Conservation (phyloP, 2,888 invertebrate genomes). For the Caenorhabditis sp. region DNA sequence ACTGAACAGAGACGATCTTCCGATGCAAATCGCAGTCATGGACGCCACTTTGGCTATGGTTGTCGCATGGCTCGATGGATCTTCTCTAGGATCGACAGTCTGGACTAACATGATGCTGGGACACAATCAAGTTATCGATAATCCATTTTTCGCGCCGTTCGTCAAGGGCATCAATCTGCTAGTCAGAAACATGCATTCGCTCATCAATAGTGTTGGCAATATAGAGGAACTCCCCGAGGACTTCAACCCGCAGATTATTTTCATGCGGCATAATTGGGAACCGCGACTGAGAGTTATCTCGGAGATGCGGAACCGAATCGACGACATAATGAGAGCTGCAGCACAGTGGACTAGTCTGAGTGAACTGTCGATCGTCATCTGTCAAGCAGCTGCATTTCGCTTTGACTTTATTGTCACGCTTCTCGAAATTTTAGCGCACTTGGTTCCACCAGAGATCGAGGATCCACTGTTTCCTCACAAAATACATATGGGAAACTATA, state of each 20-base stretch:
- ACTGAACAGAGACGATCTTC: constrained; percentile 24
- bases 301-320: not conserved
- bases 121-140: constrained; percentile 35
- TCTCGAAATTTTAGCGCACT: constrained; percentile 23
- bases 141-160: constrained; percentile 91
- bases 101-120: constrained; percentile 70
- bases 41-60: constrained; percentile 95
- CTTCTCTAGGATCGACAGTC: constrained; percentile 96
- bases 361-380: not conserved
- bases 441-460: constrained; percentile 50
- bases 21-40: constrained; percentile 93
- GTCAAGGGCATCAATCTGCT: constrained; percentile 86
- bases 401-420: constrained; percentile 26
- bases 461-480: constrained; percentile 20
- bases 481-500: constrained; percentile 2
- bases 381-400: constrained; percentile 18
- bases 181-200: constrained; percentile 29
- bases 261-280: constrained; percentile 85
- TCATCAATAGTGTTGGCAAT: constrained; percentile 35
- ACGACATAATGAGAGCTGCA: too few relatives aligned
- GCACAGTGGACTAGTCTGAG: too few relatives aligned
- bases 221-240: constrained; percentile 51
- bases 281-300: not conserved
- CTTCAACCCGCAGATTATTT: constrained; percentile 37
- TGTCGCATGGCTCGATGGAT: constrained; percentile 97